Conservation (phyloP, 1,140 invertebrate species). For the Trissolcus basalis region DNA sequence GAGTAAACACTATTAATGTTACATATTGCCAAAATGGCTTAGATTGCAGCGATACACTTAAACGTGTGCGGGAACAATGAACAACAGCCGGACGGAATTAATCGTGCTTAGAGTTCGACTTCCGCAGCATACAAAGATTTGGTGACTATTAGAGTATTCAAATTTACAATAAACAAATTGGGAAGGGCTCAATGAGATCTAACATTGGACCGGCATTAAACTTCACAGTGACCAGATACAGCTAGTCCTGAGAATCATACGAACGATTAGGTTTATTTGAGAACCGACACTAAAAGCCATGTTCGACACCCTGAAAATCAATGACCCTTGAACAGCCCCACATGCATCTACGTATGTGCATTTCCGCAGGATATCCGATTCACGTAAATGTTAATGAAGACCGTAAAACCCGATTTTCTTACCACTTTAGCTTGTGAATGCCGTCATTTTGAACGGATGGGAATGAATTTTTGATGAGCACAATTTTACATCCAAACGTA, state of each 20-base stretch:
- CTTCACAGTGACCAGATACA: conserved; percentile 67
- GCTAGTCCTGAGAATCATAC: conserved; percentile 57
- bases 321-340: conserved; percentile 54
- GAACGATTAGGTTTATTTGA: conserved; percentile 74
- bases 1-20: neutral
- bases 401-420: conserved; percentile 36
- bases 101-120: conserved; percentile 32
- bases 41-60: conserved; percentile 41
- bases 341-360: conserved; percentile 39
- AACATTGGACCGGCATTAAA: conserved; percentile 29
- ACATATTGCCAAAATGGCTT: conserved; percentile 8
- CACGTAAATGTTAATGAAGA: conserved; percentile 41
- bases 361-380: conserved; percentile 37
- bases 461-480: neutral
- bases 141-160: conserved; percentile 20
- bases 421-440: conserved; percentile 15
- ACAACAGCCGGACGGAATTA: conserved; percentile 40
- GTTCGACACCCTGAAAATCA: conserved; percentile 68
- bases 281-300: conserved; percentile 61
- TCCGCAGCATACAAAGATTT: conserved; percentile 30
- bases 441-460: neutral
- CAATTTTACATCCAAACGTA: neutral
- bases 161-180: conserved; percentile 48
- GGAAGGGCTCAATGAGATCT: conserved; percentile 36
- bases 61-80: conserved; percentile 29